Base-by-base conservation (phyloP, 2,113 vertebrate species). In the Eira barbara region DNA sequence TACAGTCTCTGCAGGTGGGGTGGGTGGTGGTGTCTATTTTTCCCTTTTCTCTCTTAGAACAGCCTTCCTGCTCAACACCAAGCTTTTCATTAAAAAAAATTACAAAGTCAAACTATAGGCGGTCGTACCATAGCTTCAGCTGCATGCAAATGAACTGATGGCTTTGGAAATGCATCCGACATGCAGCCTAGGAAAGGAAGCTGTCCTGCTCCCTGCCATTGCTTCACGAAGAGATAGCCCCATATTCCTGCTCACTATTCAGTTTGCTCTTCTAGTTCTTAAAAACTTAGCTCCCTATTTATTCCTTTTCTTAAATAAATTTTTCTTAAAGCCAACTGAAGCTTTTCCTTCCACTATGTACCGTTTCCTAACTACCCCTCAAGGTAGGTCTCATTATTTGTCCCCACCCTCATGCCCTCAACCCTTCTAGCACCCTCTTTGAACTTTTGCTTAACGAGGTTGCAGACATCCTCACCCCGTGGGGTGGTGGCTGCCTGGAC, bases 341-440 rank as follows among this genome's bases (percentile, higher is more conserved):
- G 97, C 14, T 0, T 96, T 98, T 98, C 76, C 97, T 98, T 98
- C 95, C 97, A 98, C 98, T 98, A 98, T 98, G 94, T 98, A 98
- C 98, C 99, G 99, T 99, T 98, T 98, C 99, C 98, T 97, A 99
- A 99, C 99, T 99, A 99, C 94, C 98, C 73, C 98, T 99, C 97
- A 99, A 99, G 99, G 99, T 99, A 99, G 99, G 99, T 98, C 47
- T 65, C 74, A 15, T 80, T 84, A 63, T 63, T 71, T 47, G n/a
- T 21, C 57, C 52, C 6, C 7, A 27, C 27, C 47, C n/a, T 4
- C 27, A 9, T 9, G 6, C n/a, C n/a, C 23, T 52, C 0, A 0
- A 14, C 49, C 29, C 55, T 86, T 87, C 63, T 36, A 55, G 55
- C 34, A 49, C 18, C 78, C 42, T 45, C 25, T 92, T 73, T 76